phyloP scores from a whole-genome alignment of 2,888 invertebrate genomes.

The Oscheius sp. region DNA sequence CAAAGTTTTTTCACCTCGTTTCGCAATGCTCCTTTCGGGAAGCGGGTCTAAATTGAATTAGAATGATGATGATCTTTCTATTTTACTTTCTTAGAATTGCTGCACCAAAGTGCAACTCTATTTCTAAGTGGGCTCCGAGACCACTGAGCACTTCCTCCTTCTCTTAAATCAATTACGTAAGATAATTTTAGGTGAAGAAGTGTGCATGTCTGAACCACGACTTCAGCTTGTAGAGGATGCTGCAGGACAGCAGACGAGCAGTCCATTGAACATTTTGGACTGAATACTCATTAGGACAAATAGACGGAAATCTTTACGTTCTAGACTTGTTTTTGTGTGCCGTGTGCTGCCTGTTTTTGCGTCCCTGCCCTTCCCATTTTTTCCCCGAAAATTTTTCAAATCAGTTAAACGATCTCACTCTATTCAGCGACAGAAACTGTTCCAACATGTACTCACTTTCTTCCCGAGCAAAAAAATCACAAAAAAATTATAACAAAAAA shows the following conservation, averaged over 20 bases:
- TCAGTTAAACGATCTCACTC: slow-evolving; percentile 25
- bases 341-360: slow-evolving; percentile 8
- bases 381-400: slow-evolving; percentile 2
- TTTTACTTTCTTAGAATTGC: slow-evolving; percentile 10
- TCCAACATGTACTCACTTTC: slow-evolving; percentile 32
- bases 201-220: slow-evolving; percentile 53
- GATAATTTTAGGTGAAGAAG: slow-evolving; percentile 43
- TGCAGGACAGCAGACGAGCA: slow-evolving; percentile 13
- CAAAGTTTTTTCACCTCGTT: no score
- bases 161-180: not conserved
- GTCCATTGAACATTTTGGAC: no score
- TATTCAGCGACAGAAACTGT: slow-evolving; percentile 30
- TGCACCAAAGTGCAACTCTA: not conserved
- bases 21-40: not conserved
- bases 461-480: no score
- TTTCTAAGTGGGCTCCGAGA: not conserved
- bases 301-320: no score
- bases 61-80: slow-evolving; percentile 9
- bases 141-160: not conserved
- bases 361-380: not conserved
- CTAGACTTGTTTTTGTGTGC: slow-evolving; percentile 23
- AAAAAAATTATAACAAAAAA: no score
- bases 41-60: slow-evolving; percentile 15
- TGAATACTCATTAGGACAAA: no score
- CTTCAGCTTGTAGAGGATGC: not conserved